Base-by-base conservation (phyloP, 92 coral and sea anemone genomes). In the Palythoa caribaeorum region DNA sequence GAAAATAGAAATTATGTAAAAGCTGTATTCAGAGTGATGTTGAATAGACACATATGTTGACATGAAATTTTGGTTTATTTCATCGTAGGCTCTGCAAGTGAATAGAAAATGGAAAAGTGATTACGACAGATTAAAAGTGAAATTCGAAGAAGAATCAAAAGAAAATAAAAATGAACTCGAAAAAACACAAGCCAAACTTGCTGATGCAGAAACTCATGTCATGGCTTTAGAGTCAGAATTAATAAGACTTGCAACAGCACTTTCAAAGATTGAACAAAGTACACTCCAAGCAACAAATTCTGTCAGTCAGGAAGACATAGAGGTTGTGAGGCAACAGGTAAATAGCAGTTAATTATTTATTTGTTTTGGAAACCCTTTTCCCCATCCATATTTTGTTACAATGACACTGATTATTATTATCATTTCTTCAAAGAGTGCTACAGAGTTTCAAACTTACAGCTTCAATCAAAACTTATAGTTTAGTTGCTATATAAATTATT, bases 41-140 rank as follows among this genome's bases (percentile, higher is more conserved):
- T 44, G 0, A 44, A 44, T 44, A 8, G 7, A 44, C 47, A 28
- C 5, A 7, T 66, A 66, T 6, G 12, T 66, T 20, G 37, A 15
- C 35, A 38, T 75, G 35, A 2, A 44, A 44, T 50, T 14, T 20
- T 6, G 66, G 51, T 69, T 39, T 71, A 6, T 52, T 36, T 84
- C 44, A n/a, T 10, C 62, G 19, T 40, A 94, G 98, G 98, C 93
- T 54, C 91, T 94, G 87, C 88, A 88, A 83, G 92, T 91, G 28
- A 96, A 96, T 83, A 90, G 88, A 77, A 95, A 91, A 83, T 96
- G 98, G 99, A 93, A 94, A 85, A 92, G 81, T 76, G 99, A 96
- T 35, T 96, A 93, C 47, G 94, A 93, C 21, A 85, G 88, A 83
- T 53, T 96, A 17, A 89, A 89, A 85, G 76, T 76, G 76, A 92